These are phyloP conservation scores for Molossus alvarezi DNA, from an alignment of 2,797 vertebrate species.

Conservation along the genomic window DNA sequence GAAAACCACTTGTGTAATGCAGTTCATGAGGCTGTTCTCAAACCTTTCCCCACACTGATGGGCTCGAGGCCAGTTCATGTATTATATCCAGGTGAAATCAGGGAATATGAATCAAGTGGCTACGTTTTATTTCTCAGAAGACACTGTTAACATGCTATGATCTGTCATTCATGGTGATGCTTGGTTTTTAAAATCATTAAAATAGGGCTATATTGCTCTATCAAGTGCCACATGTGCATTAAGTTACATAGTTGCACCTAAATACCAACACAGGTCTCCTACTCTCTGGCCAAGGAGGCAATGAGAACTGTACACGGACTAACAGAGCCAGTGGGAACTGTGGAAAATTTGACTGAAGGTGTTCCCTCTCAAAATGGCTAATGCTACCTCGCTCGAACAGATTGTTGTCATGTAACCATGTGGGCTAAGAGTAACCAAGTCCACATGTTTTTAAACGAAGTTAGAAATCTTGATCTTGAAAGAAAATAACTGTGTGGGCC, in stretches of 20 bases:
- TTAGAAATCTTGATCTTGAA: background rate
- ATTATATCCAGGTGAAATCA: background rate
- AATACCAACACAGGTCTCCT: background rate
- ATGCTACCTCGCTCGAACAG: background rate
- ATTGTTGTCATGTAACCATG: background rate
- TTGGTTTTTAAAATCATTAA: conserved; percentile 46
- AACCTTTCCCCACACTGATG: background rate
- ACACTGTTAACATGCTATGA: background rate
- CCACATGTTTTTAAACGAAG: background rate
- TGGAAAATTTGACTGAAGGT: fast-evolving
- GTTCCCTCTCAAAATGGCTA: background rate
- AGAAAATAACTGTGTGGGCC: background rate
- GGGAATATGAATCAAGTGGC: background rate
- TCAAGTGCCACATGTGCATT: background rate
- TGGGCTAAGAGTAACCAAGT: background rate
- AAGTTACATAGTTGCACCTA: background rate
- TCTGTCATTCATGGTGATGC: background rate
- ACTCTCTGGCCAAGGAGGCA: background rate
- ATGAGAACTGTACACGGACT: background rate
- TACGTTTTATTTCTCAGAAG: background rate
- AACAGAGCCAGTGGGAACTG: background rate
- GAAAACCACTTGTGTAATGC: background rate
- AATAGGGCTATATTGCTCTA: background rate
- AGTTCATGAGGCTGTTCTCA: conserved; percentile 9
- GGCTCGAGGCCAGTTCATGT: background rate